A percentile compares a stretch with the other conserved stretches of the same genome.
phyloP scores from a whole-genome alignment of 2,797 vertebrate genomes.

The Lagocephalus sceleratus region DNA sequence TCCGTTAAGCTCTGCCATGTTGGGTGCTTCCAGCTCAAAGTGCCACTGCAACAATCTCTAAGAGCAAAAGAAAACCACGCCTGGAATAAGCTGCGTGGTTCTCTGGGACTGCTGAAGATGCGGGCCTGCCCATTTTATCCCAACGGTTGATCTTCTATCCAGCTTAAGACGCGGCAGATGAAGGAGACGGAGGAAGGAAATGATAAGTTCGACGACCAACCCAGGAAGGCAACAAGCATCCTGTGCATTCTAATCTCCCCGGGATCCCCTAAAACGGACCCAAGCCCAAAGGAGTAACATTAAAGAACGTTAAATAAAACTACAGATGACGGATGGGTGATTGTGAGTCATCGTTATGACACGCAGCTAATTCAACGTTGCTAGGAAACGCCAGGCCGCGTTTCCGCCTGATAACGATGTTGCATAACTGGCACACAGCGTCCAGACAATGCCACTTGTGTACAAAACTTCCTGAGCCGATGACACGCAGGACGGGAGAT shows the following conservation, averaged over 20 bases:
- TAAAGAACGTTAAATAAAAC: too few relatives aligned
- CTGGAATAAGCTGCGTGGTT: slow-evolving; percentile 18
- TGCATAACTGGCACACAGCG: slow-evolving; percentile 1
- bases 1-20: not conserved
- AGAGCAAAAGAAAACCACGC: slow-evolving; percentile 30
- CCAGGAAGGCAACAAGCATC: slow-evolving; percentile 11
- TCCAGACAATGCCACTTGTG: slow-evolving; percentile 27
- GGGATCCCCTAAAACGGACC: too few relatives aligned
- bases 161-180: slow-evolving; percentile 11
- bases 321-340: too few relatives aligned
- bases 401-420: slow-evolving; percentile 46
- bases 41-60: slow-evolving; percentile 13
- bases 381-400: slow-evolving; percentile 3
- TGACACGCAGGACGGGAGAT: slow-evolving; percentile 10
- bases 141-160: slow-evolving; percentile 4
- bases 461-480: slow-evolving; percentile 34
- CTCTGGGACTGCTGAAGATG: not conserved
- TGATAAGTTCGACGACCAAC: slow-evolving; percentile 11
- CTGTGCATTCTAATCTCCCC: not conserved
- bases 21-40: slow-evolving; percentile 9
- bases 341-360: too few relatives aligned
- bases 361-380: not conserved
- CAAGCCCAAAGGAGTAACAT: too few relatives aligned
- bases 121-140: slow-evolving; percentile 14
- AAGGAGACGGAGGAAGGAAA: slow-evolving; percentile 30